phyloP scores from a whole-genome alignment of 2,888 invertebrate species.

The Tetragonula carbonaria region DNA sequence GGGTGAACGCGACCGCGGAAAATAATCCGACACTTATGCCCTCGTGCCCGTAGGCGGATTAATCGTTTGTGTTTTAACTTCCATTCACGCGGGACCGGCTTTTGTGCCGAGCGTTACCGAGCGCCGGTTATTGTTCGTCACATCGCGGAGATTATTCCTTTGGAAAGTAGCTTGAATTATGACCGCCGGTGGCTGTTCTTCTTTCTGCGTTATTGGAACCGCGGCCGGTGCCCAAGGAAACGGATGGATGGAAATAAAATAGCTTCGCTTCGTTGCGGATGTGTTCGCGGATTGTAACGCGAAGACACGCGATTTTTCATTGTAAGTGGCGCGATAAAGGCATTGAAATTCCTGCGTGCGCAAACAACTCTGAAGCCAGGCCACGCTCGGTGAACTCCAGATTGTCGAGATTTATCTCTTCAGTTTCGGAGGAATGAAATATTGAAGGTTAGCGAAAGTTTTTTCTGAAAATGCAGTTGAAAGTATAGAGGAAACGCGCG shows the following conservation, averaged over 20 bases:
- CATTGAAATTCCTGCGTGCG: too few species aligned
- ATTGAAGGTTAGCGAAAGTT: background rate
- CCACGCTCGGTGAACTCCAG: too few species aligned
- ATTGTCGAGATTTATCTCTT: too few species aligned
- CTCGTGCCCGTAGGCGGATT: constrained; percentile 44
- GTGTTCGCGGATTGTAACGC: background rate
- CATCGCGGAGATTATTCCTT: constrained; percentile 36
- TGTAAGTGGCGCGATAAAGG: background rate
- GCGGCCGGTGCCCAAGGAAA: background rate
- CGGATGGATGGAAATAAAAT: constrained; percentile 3
- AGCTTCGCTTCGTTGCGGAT: background rate
- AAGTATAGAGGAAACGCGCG: background rate
- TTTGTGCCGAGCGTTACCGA: constrained; percentile 33
- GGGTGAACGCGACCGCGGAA: constrained; percentile 31
- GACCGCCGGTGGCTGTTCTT: constrained; percentile 21
- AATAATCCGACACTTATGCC: constrained; percentile 46
- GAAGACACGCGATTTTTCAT: background rate
- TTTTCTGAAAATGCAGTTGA: background rate
- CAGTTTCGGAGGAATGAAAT: background rate
- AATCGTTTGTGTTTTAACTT: constrained; percentile 52
- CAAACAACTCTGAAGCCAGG: too few species aligned
- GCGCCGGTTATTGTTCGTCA: constrained; percentile 28
- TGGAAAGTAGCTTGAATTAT: constrained; percentile 40
- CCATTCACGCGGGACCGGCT: constrained; percentile 35
- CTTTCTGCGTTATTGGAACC: constrained; percentile 21